Percentiles rank a stretch among this genome's conserved stretches.
Evolutionary conservation across 2,888 invertebrate genomes (phyloP).

Genomic region (Gasteruption jaculator): DNA sequence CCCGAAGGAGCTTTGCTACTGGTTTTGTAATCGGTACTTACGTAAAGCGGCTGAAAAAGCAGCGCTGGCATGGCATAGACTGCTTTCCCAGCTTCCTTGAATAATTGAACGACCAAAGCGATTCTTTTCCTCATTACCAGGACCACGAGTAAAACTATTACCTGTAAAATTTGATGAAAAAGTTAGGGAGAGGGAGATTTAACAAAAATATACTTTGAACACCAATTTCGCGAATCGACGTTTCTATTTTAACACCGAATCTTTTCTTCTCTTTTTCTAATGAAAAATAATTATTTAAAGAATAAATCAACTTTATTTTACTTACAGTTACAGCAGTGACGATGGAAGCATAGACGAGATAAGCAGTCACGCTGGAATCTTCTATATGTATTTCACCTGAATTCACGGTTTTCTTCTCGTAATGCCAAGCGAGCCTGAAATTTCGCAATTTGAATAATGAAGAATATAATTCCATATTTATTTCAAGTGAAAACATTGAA

Average conservation of each 20-base stretch:
- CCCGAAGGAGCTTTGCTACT: neutral
- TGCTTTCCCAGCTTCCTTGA: slow-evolving; percentile 65
- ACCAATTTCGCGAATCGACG: too few relatives aligned
- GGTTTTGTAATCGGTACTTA: slow-evolving; percentile 42
- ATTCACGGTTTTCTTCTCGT: slow-evolving; percentile 39
- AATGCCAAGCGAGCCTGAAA: slow-evolving; percentile 51
- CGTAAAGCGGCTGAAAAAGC: slow-evolving; percentile 60
- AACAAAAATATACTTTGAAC: too few relatives aligned
- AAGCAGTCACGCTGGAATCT: slow-evolving; percentile 44
- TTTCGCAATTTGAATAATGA: slow-evolving; percentile 4
- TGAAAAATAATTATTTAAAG: neutral
- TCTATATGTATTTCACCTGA: slow-evolving; percentile 30
- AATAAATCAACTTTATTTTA: slow-evolving; percentile 1
- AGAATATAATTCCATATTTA: too few relatives aligned
- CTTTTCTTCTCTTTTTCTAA: neutral
- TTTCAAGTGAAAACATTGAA: too few relatives aligned
- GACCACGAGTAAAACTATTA: slow-evolving; percentile 56
- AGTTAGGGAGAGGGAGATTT: slow-evolving; percentile 1
- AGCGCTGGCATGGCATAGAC: slow-evolving; percentile 60
- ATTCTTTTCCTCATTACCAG: slow-evolving; percentile 62
- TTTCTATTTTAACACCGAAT: too few relatives aligned
- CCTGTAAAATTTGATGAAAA: too few relatives aligned
- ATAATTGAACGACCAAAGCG: slow-evolving; percentile 60
- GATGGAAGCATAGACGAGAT: slow-evolving; percentile 59
- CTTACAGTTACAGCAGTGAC: slow-evolving; percentile 58